Evolutionary conservation across 2,888 invertebrate genomes (phyloP), one percentile per base, ranked within the genome.

Genomic region (Chrysolina americana): DNA sequence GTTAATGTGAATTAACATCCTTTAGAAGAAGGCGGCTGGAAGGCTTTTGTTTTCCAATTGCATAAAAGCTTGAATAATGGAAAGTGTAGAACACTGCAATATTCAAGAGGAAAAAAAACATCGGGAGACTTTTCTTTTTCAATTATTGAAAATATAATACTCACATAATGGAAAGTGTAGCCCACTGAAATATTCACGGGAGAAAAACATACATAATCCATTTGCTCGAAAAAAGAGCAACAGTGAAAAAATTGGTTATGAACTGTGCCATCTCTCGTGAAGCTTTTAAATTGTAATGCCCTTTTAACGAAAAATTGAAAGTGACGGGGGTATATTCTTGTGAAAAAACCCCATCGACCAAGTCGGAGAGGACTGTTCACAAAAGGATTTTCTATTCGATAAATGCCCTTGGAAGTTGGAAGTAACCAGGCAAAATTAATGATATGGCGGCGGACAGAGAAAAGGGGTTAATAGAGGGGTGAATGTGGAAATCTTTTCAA

Each of bases 341-440:
- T 13, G 13, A 6, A 59, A 59, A 28, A 36, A 28, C 36, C 59
- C 19, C 53, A 17, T 17, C 59, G 59, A 36, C n/a, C n/a, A 59
- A 59, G 59, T 59, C 59, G 36, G n/a, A 23, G 23, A 59, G 21
- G n/a, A 59, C 59, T 59, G n/a, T 28, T 28, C 59, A 59, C 59
- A 59, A 59, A 28, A n/a, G 36, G 59, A 59, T 59, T 59, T 59
- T 59, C 10, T 59, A 59, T 59, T 59, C 59, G 59, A 59, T 59
- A 59, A 59, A 59, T 59, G 59, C n/a, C 36, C 28, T 59, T 28
- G 17, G 50, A n/a, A 50, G 50, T 50, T 50, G 59, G 59, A 59
- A 59, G 59, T 59, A 59, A 59, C 59, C 59, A 59, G 59, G 59
- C 59, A 59, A 59, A 59, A 59, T 59, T 59, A 36, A 59, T 59